Conservation (phyloP, 2,888 invertebrate species). For the Melipona bicolor region DNA sequence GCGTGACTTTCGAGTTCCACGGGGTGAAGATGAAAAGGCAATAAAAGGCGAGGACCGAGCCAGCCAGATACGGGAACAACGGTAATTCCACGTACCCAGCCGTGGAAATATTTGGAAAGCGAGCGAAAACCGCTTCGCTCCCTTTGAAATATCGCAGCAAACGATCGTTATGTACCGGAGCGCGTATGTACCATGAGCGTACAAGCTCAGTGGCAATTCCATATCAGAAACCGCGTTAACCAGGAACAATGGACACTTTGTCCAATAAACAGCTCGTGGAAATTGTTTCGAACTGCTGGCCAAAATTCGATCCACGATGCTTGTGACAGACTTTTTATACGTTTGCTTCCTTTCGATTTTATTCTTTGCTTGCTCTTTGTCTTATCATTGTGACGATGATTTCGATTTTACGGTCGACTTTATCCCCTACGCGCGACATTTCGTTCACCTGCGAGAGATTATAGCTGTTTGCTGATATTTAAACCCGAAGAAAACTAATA, state of each 20-base stretch:
- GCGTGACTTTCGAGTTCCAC: conserved; percentile 32
- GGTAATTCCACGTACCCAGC: conserved; percentile 10
- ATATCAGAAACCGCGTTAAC: conserved; percentile 28
- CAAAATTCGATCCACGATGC: not conserved
- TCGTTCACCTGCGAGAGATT: no score
- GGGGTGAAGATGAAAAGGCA: conserved; percentile 22
- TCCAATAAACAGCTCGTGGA: conserved; percentile 25
- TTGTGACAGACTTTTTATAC: not conserved
- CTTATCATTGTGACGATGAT: no score
- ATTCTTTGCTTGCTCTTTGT: no score
- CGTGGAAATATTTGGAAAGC: conserved; percentile 29
- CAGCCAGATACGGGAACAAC: conserved; percentile 20
- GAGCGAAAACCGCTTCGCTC: not conserved
- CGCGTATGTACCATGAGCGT: no score
- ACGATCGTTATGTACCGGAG: conserved; percentile 1
- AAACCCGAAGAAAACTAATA: no score
- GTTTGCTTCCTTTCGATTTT: not conserved
- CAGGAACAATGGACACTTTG: conserved; percentile 55
- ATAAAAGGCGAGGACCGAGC: conserved; percentile 30
- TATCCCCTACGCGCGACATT: no score
- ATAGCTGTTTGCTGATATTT: no score
- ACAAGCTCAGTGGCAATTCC: conserved; percentile 27
- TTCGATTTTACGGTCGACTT: no score
- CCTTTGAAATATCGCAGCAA: conserved; percentile 18
- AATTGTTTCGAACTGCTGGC: conserved; percentile 6